phyloP scores from a whole-genome alignment of 2,888 invertebrate genomes.

The Salpingus planirostris region DNA sequence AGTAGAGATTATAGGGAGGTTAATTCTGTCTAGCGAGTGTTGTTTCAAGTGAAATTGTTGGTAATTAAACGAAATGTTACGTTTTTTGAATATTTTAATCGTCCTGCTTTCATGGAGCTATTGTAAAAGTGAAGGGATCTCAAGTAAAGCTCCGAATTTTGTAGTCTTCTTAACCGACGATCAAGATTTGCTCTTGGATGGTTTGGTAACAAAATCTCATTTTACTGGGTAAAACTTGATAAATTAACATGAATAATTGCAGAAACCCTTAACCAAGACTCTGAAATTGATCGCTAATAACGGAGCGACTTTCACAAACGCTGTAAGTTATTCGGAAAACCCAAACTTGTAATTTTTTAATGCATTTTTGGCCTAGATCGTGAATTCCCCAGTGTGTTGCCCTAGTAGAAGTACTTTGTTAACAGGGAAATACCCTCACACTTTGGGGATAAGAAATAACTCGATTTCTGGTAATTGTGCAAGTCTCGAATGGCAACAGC shows the following conservation, averaged over 20 bases:
- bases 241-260: too few relatives aligned
- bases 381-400: conserved; percentile 79
- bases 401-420: conserved; percentile 82
- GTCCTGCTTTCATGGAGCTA: too few relatives aligned
- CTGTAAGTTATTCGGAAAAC: conserved; percentile 61
- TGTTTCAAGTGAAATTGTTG: too few relatives aligned
- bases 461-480: conserved; percentile 71
- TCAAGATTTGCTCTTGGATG: conserved; percentile 70
- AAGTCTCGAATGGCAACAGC: conserved; percentile 55
- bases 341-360: too few relatives aligned
- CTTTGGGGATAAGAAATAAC: conserved; percentile 63
- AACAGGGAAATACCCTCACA: conserved; percentile 76
- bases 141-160: conserved; percentile 68
- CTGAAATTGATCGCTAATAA: conserved; percentile 50
- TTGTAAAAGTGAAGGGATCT: too few relatives aligned
- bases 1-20: conserved; percentile 5
- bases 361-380: too few relatives aligned
- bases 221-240: too few relatives aligned
- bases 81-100: too few relatives aligned
- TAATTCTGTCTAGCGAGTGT: too few relatives aligned
- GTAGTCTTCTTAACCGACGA: conserved; percentile 77
- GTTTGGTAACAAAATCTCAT: conserved; percentile 53
- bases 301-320: conserved; percentile 64
- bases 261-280: conserved; percentile 62
- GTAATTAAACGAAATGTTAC: too few relatives aligned